These are phyloP conservation scores for Chelonoidis abingdonii DNA, from an alignment of 2,113 vertebrate genomes.

Conservation along the genomic window DNA sequence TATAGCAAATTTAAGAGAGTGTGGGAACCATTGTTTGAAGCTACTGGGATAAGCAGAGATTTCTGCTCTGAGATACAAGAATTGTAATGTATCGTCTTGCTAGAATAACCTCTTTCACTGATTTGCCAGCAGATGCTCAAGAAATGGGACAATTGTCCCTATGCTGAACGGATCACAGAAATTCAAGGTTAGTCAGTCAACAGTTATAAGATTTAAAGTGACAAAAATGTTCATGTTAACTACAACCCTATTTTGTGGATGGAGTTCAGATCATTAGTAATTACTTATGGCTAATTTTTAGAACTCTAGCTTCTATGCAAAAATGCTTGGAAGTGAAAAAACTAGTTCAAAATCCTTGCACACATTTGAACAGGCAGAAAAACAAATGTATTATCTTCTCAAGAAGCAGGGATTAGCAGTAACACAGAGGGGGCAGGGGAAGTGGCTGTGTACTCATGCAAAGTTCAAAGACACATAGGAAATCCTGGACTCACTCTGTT, in stretches of 20 bases:
- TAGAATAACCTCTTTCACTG: not conserved
- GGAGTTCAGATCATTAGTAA: not conserved
- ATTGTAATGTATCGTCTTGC: not conserved
- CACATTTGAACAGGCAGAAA: not conserved
- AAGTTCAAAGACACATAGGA: not conserved
- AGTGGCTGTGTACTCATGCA: not conserved
- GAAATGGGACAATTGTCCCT: not conserved
- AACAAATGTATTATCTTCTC: not conserved
- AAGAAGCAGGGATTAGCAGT: not conserved
- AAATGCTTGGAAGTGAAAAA: not conserved
- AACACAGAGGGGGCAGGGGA: not conserved
- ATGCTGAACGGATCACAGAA: not conserved
- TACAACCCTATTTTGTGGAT: not conserved
- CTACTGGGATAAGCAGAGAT: not conserved
- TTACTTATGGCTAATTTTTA: not conserved
- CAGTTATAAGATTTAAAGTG: not conserved
- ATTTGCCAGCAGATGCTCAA: not conserved
- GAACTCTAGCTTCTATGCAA: not conserved
- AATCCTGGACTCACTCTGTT: not conserved
- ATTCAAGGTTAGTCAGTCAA: not conserved
- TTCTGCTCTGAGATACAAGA: not conserved
- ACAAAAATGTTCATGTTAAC: not conserved
- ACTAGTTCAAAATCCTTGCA: slow-evolving; percentile 4
- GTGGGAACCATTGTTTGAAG: not conserved
- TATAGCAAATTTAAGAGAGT: not conserved